Evolutionary conservation across 2,113 vertebrate genomes (phyloP).

Genomic region (Oreochromis niloticus): DNA sequence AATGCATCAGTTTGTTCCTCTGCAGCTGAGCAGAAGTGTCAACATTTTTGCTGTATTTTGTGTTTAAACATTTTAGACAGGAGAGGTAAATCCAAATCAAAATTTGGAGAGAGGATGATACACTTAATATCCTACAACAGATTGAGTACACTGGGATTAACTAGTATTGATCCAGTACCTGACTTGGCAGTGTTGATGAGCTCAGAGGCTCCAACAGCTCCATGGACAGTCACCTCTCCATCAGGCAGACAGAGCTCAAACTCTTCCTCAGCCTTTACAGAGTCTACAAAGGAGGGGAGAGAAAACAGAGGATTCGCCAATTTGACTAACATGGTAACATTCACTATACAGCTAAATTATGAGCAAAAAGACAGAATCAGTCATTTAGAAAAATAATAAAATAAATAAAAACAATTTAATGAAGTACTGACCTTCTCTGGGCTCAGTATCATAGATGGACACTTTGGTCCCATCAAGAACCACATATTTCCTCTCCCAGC

Average conservation of each 20-base stretch:
- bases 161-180: conserved; percentile 72
- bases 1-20: not conserved
- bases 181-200: conserved; percentile 98
- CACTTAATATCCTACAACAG: not conserved
- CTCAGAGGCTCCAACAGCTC: conserved; percentile 92
- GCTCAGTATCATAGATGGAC: conserved; percentile 88
- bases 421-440: conserved; percentile 85
- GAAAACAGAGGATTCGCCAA: not conserved
- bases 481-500: conserved; percentile 97
- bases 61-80: not conserved
- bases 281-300: conserved; percentile 64
- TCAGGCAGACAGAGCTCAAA: conserved; percentile 97
- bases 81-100: not conserved
- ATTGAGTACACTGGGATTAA: not conserved
- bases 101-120: not conserved
- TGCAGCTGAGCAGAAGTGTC: not conserved
- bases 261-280: conserved; percentile 87
- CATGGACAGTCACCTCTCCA: conserved; percentile 93
- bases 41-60: not conserved
- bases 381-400: not conserved
- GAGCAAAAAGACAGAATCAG: not conserved
- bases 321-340: not conserved
- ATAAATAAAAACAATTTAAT: not conserved
- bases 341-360: not conserved
- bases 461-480: conserved; percentile 95